Evolutionary conservation across 2,797 vertebrate species (phyloP), one percentile per base, ranked within the genome.

Genomic region (Thunnus albacares): DNA sequence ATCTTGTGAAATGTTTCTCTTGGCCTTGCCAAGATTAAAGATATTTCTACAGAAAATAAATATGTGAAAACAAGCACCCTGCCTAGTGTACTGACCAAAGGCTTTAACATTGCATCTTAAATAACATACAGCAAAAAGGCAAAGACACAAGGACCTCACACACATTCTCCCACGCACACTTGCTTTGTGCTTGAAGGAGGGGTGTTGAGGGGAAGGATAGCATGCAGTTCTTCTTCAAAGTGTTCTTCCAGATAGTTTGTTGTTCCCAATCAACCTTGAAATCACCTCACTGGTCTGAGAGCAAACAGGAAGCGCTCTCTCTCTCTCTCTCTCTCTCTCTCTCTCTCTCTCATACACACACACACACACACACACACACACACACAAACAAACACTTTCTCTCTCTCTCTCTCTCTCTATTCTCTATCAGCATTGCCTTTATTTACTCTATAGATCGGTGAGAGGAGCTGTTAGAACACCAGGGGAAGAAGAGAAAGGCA

Each of bases 181-280:
- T 24, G 9, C 28, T 77, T 26, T 81, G 67, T 68, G 66, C 65
- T 72, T 45, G 57, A 71, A 72, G 70, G 56, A 81, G 58, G 20
- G 52, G 33, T 69, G 71, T 52, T 75, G 74, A 83, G 69, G 24
- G 80, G 77, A 83, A 87, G 58, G 68, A 73, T 52, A 71, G 75
- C 66, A 52, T 65, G 83, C 26, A 77, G 84, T 84, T 85, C 75
- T 71, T 88, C 82, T 83, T 89, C 83, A 86, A 88, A 90, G 79
- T 84, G 85, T 89, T 87, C 84, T 76, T 87, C 79, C 66, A 82
- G 78, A 89, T 88, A 90, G 90, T 94, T 90, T 93, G 93, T 91
- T 92, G 86, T 93, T 93, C 75, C 84, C 90, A 93, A 91, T 95
- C 94, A 95, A 94, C 95, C 94, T 95, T 96, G 93, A 94, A 94